phyloP scores from a whole-genome alignment of 2,888 invertebrate genomes.

The Ganaspis brasiliensis region DNA sequence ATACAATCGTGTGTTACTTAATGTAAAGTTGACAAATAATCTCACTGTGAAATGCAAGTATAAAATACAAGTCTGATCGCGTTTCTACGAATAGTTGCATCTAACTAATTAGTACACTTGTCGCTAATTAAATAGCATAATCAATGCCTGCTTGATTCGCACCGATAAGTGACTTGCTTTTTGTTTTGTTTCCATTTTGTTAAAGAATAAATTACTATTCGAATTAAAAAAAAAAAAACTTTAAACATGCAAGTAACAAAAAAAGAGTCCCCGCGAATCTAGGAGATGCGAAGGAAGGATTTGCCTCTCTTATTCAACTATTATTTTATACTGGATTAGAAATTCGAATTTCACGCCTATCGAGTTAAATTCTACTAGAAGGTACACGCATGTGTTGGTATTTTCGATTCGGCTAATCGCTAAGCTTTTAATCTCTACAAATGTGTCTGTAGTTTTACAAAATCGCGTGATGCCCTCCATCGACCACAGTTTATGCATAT shows the following conservation, averaged over 20 bases:
- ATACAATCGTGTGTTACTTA: conserved; percentile 59
- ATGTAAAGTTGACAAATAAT: conserved; percentile 65
- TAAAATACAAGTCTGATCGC: conserved; percentile 65
- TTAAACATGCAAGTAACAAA: conserved; percentile 49
- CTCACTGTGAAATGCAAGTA: conserved; percentile 65
- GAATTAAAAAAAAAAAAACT: conserved; percentile 43
- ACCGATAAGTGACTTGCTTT: conserved; percentile 22
- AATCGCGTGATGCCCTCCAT: conserved; percentile 45
- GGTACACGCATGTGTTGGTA: conserved; percentile 46
- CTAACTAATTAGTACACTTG: conserved; percentile 46
- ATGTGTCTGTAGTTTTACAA: conserved; percentile 49
- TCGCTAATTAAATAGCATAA: conserved; percentile 50
- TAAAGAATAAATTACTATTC: conserved; percentile 24
- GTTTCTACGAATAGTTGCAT: conserved; percentile 47
- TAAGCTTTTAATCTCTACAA: conserved; percentile 51
- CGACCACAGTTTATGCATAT: conserved; percentile 50
- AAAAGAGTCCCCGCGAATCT: conserved; percentile 9
- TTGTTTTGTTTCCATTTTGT: too few species aligned
- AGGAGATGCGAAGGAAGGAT: conserved; percentile 12
- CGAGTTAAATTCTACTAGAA: conserved; percentile 44
- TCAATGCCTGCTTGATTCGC: conserved; percentile 42
- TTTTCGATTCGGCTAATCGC: conserved; percentile 42
- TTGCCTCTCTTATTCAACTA: background rate
- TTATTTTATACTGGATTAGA: conserved; percentile 39
- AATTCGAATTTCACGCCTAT: conserved; percentile 41